phyloP scores from a whole-genome alignment of 2,113 vertebrate species.

The Apodemus speciosus region DNA sequence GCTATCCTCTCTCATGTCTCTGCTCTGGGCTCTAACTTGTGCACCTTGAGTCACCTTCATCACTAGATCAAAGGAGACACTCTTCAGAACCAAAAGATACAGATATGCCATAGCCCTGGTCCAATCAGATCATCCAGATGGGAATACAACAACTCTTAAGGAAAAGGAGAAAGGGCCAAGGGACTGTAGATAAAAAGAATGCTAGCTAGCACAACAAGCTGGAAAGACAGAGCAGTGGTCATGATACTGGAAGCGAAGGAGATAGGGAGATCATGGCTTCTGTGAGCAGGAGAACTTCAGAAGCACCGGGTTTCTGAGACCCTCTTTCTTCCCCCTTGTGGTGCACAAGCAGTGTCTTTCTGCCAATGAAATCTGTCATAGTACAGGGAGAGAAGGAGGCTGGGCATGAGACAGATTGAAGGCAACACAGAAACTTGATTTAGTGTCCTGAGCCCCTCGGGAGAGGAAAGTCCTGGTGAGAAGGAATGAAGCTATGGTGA shows the following conservation, averaged over 20 bases:
- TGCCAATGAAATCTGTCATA: background rate
- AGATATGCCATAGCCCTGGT: background rate
- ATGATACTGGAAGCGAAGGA: background rate
- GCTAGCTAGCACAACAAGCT: background rate
- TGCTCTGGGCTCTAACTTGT: background rate
- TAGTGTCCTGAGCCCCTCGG: background rate
- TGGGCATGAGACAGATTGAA: background rate
- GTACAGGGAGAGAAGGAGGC: background rate
- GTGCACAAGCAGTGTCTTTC: background rate
- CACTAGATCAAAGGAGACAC: too few species aligned
- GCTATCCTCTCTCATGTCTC: background rate
- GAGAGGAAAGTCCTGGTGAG: background rate
- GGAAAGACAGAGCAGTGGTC: background rate
- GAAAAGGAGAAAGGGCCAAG: too few species aligned
- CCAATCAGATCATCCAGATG: background rate
- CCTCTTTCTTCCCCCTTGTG: background rate
- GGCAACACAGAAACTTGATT: background rate
- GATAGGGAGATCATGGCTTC: background rate
- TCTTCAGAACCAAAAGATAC: too few species aligned
- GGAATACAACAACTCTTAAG: too few species aligned
- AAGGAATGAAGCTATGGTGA: background rate
- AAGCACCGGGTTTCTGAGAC: background rate
- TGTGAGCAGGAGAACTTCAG: background rate
- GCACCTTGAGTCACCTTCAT: background rate
- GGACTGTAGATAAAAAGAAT: background rate